Conservation (phyloP, 2,113 vertebrate species). For the Dinomys branickii region DNA sequence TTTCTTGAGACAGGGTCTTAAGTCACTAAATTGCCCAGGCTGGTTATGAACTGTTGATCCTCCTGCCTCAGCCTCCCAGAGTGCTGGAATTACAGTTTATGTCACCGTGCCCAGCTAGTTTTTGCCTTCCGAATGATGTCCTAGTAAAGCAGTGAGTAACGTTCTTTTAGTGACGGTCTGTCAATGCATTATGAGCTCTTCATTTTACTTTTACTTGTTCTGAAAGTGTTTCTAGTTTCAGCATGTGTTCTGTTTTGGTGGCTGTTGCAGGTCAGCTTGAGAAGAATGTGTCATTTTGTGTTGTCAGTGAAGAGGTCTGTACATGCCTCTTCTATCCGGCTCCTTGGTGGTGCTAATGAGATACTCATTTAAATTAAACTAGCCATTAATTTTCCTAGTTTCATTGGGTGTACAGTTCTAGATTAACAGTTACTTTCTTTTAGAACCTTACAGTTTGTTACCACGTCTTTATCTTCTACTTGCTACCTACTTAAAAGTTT, state of each 20-base stretch:
- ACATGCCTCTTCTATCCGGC: neutral
- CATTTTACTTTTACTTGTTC: neutral
- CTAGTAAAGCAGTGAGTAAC: neutral
- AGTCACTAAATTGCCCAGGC: neutral
- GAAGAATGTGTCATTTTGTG: neutral
- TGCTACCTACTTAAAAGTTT: neutral
- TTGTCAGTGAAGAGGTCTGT: neutral
- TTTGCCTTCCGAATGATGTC: neutral
- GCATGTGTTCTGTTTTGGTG: neutral
- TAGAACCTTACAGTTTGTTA: neutral
- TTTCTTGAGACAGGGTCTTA: neutral
- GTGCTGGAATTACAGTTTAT: neutral
- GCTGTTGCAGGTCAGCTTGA: neutral
- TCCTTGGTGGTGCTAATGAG: neutral
- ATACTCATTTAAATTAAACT: neutral
- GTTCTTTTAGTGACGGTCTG: neutral
- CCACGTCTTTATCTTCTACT: neutral
- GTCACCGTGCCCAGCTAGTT: neutral
- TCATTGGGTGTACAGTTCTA: neutral
- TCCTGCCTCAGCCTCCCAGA: neutral
- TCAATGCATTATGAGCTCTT: neutral
- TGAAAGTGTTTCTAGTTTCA: neutral
- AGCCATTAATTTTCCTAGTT: neutral
- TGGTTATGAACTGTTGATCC: neutral
- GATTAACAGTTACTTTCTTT: neutral